Evolutionary conservation across 1,140 invertebrate species (phyloP), one percentile per base, ranked within the genome.

Genomic region (Zaprionus capensis): DNA sequence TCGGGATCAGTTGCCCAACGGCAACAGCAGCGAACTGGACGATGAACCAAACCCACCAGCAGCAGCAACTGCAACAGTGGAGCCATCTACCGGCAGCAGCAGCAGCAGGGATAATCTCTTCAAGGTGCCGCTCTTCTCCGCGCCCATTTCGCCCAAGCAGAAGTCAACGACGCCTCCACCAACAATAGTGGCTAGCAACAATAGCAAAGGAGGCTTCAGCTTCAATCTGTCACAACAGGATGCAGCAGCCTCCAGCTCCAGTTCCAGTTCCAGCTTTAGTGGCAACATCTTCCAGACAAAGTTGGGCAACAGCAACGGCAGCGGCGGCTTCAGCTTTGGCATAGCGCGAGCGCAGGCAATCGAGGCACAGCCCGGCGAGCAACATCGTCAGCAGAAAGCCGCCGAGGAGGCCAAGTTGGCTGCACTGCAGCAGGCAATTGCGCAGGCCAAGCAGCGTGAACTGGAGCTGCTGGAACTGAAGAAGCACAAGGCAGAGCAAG

Each of bases 1-100:
- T 44, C 76, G 85, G 26, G 92, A 93, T 80, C 92, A 93, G 70
- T 36, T 84, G 46, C 73, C 79, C 2, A 83, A 74, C 11, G 31
- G 44, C 56, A 66, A 51, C 46, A 24, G 14, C 46, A 14, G 7
- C 2, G 41, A 69, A 14, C 36, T 34, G 7, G 51, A 61, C 9
- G 14, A 59, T 15, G 55, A 58, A 51, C 20, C 46, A 9, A 26
- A 24, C n/a, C 5, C 15, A 61, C 1, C 24, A 2, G 0, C 15
- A 56, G n/a, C 41, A 14, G 26, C 0, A 22, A n/a, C 26, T n/a
- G n/a, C 15, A 12, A 44, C 14, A 28, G 26, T 31, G 15, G 2
- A 15, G 36, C 11, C 41, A 70, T 6, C 58, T 55, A 5, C 22
- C 22, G 58, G 15, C 49, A 69, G 20, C 4, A 49, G 4, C 44